Evolutionary conservation across 2,113 vertebrate species (phyloP), one percentile per base, ranked within the genome.

Genomic region (Arothron firmamentum): DNA sequence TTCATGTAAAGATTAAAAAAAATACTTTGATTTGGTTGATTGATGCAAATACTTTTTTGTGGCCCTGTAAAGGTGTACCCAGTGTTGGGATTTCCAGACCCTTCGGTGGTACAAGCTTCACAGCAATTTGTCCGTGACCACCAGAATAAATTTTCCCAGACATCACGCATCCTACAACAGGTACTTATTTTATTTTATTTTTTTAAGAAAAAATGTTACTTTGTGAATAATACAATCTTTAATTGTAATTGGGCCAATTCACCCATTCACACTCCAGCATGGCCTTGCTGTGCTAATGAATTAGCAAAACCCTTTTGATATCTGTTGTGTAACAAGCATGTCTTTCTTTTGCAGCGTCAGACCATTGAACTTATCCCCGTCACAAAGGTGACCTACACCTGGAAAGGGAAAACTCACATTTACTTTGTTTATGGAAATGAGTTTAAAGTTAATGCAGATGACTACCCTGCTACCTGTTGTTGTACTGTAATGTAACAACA

Each of bases 341-440:
- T 3, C 15, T 54, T 38, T 77, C 16, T 79, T 73, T 55, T 76
- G 25, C 83, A 94, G 93, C 90, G 90, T 69, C 92, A 93, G 66
- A 88, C 73, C 20, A 71, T 94, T 3, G 92, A 93, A 65, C 65
- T 92, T 70, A 90, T 94, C 53, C 91, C 93, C 0, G 70, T 93
- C 52, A 91, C 90, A 23, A 92, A 86, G 55, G 87, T 91, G 42
- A 79, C 58, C 18, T 92, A 92, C 71, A 46, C 46, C 1, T 93
- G 92, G 93, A 87, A 91, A 73, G 90, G 72, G 55, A 87, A 85
- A 14, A 46, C 62, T 0, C 68, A 87, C 45, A 45, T 77, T 55
- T 93, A 92, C 77, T 92, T 80, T 75, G 86, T 93, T 50, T 92
- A 90, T 52, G 93, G 92, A 13, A 91, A 86, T 3, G 92, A 93